These are phyloP conservation scores for Heterohyrax brucei DNA, from an alignment of 2,797 vertebrate genomes.

Conservation along the genomic window DNA sequence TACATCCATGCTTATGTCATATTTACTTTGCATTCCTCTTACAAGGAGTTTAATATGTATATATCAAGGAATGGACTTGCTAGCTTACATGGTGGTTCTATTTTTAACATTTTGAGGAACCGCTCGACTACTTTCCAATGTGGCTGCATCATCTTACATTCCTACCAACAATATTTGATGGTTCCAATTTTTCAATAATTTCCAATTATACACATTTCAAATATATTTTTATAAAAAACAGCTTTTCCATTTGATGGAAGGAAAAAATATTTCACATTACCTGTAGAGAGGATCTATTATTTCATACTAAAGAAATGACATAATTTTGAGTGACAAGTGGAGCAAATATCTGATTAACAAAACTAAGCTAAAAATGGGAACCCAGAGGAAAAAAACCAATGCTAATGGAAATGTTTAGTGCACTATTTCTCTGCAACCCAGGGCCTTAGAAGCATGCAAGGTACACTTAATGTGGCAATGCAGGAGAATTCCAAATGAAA, in stretches of 20 bases:
- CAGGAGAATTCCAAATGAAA: conserved; percentile 5
- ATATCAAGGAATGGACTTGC: too few species aligned
- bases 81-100: too few species aligned
- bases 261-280: background rate
- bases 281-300: background rate
- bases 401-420: background rate
- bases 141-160: too few species aligned
- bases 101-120: too few species aligned
- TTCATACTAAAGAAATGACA: background rate
- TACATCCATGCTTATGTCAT: background rate
- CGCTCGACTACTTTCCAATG: too few species aligned
- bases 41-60: background rate
- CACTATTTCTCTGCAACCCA: background rate
- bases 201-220: background rate
- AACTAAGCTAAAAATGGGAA: background rate
- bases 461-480: background rate
- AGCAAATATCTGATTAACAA: background rate
- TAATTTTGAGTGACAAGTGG: background rate
- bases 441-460: background rate
- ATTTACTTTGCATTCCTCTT: background rate
- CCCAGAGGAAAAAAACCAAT: background rate
- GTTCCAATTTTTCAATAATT: too few species aligned
- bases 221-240: conserved; percentile 44
- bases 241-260: background rate
- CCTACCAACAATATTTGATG: too few species aligned